Conservation (phyloP, 2,113 vertebrate species). For the Peromyscus polionotus region DNA sequence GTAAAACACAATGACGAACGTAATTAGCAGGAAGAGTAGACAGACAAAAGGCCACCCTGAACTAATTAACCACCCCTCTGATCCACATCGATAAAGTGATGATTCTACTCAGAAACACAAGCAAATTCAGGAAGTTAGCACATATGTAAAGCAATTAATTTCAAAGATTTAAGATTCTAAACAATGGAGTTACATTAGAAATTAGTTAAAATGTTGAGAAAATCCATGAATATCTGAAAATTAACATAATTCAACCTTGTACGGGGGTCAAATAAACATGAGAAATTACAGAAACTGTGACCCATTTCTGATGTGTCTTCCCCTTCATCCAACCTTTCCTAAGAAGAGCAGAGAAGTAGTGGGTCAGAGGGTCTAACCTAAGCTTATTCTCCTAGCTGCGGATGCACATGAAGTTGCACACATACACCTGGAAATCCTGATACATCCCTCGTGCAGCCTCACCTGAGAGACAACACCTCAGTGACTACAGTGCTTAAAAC, state of each 20-base stretch:
- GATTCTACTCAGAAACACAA: neutral
- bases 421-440: neutral
- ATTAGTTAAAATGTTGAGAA: neutral
- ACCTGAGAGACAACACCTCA: neutral
- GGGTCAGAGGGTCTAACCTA: neutral
- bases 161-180: conserved; percentile 3
- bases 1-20: neutral
- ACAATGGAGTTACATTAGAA: neutral
- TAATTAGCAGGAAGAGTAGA: neutral
- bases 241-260: neutral
- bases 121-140: neutral
- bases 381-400: neutral
- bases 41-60: neutral
- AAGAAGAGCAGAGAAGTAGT: neutral
- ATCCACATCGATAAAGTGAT: neutral
- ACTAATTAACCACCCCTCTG: neutral
- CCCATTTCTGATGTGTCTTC: neutral
- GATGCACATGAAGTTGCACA: neutral
- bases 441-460: neutral
- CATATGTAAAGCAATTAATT: neutral
- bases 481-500: conserved; percentile 16
- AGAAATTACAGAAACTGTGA: conserved; percentile 40
- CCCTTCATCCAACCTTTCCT: neutral
- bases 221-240: neutral
- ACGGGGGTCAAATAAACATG: neutral